Conservation (phyloP, 2,888 invertebrate species). For the Dione juno region DNA sequence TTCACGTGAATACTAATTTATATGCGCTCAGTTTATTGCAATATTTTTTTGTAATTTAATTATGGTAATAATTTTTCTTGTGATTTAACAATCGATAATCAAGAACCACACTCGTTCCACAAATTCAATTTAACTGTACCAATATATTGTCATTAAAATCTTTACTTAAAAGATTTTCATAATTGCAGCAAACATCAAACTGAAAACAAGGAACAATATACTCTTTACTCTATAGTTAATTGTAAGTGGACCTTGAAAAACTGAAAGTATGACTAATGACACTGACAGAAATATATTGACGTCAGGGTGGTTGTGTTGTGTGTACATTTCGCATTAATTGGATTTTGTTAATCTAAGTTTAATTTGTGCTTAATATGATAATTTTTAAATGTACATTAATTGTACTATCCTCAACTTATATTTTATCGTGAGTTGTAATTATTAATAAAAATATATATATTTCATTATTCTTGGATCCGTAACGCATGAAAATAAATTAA, state of each 20-base stretch:
- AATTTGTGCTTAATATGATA: slow-evolving; percentile 65
- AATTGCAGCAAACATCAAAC: too few species aligned
- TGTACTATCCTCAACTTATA: slow-evolving; percentile 68
- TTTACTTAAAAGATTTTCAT: too few species aligned
- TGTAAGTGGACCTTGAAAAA: neutral
- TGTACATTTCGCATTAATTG: slow-evolving; percentile 43
- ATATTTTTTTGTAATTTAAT: too few species aligned
- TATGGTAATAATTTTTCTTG: too few species aligned
- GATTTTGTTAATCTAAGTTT: slow-evolving; percentile 43
- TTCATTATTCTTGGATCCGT: neutral
- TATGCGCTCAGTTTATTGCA: too few species aligned
- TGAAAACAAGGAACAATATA: too few species aligned
- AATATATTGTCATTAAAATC: too few species aligned
- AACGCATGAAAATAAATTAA: neutral
- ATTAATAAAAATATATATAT: slow-evolving; percentile 6
- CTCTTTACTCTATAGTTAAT: too few species aligned
- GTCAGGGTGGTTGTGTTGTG: slow-evolving; percentile 43
- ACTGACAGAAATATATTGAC: slow-evolving; percentile 36
- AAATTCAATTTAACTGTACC: too few species aligned
- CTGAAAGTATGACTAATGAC: slow-evolving; percentile 25
- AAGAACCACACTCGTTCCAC: too few species aligned
- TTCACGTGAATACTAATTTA: too few species aligned
- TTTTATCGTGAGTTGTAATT: slow-evolving; percentile 69
- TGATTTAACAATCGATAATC: too few species aligned
- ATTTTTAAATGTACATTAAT: slow-evolving; percentile 74